Conservation (phyloP, 2,888 invertebrate genomes). For the Syritta pipiens region DNA sequence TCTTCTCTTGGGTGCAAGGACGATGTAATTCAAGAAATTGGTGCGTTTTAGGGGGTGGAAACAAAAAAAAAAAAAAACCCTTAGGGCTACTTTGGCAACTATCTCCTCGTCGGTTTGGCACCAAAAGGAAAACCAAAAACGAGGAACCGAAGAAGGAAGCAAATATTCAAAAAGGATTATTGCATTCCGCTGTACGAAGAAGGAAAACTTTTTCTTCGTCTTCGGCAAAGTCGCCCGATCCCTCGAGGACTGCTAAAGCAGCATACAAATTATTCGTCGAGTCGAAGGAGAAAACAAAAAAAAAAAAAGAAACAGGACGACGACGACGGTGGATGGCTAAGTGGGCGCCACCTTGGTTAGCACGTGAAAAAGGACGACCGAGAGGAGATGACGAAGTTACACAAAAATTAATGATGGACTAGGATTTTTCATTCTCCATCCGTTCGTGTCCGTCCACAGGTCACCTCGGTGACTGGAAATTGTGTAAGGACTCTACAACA, state of each 20-base stretch:
- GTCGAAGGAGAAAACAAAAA: no score
- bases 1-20: no score
- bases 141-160: conserved; percentile 1
- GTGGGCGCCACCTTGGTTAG: conserved; percentile 10
- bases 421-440: neutral
- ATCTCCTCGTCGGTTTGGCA: neutral
- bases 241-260: neutral
- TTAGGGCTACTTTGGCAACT: conserved; percentile 38
- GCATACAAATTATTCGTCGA: conserved; percentile 28
- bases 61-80: neutral
- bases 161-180: conserved; percentile 25
- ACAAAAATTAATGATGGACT: conserved; percentile 21
- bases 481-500: no score
- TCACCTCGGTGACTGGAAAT: no score
- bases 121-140: neutral
- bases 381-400: neutral
- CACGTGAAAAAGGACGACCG: neutral
- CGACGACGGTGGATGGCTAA: no score
- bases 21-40: conserved; percentile 36
- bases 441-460: neutral
- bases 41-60: conserved; percentile 5
- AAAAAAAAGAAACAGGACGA: no score
- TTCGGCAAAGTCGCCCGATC: neutral
- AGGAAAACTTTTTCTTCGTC: neutral
- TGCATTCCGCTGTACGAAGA: neutral